Conservation (phyloP, 2,888 invertebrate species). For the Nasonia oneida region DNA sequence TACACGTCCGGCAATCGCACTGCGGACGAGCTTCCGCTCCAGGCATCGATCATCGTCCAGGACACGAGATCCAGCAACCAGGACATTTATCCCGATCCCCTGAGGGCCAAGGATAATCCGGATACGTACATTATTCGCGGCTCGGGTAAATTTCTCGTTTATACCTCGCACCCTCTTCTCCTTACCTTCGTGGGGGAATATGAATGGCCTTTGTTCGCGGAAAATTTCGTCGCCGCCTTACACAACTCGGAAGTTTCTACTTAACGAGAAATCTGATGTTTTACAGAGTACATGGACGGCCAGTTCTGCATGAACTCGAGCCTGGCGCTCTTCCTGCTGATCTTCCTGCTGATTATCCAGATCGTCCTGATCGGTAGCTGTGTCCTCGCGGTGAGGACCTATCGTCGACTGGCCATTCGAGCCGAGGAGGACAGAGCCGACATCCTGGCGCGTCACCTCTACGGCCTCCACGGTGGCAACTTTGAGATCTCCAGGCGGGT, state of each 20-base stretch:
- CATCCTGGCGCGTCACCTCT: slow-evolving; percentile 74
- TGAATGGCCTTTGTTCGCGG: not conserved
- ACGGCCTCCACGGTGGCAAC: slow-evolving; percentile 75
- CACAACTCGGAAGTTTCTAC: not conserved
- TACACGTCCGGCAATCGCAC: slow-evolving; percentile 63
- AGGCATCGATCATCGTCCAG: slow-evolving; percentile 82
- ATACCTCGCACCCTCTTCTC: not conserved
- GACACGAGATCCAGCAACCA: slow-evolving; percentile 73
- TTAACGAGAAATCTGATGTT: not conserved
- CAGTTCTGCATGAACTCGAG: slow-evolving; percentile 84
- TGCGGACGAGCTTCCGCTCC: slow-evolving; percentile 80
- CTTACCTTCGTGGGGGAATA: not conserved
- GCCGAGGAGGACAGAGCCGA: slow-evolving; percentile 76
- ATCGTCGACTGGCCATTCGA: slow-evolving; percentile 73
- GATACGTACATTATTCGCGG: slow-evolving; percentile 82
- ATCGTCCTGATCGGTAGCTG: slow-evolving; percentile 81
- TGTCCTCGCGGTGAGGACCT: slow-evolving; percentile 81
- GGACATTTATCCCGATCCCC: slow-evolving; percentile 83
- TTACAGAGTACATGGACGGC: slow-evolving; percentile 71
- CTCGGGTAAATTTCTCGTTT: slow-evolving; percentile 77
- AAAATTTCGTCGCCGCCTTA: not conserved
- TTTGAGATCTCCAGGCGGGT: slow-evolving; percentile 75
- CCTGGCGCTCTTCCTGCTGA: slow-evolving; percentile 84
- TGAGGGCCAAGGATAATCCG: slow-evolving; percentile 81
- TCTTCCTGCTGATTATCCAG: slow-evolving; percentile 84